phyloP scores from a whole-genome alignment of 2,113 vertebrate species.

The Cyprinodon tularosa region DNA sequence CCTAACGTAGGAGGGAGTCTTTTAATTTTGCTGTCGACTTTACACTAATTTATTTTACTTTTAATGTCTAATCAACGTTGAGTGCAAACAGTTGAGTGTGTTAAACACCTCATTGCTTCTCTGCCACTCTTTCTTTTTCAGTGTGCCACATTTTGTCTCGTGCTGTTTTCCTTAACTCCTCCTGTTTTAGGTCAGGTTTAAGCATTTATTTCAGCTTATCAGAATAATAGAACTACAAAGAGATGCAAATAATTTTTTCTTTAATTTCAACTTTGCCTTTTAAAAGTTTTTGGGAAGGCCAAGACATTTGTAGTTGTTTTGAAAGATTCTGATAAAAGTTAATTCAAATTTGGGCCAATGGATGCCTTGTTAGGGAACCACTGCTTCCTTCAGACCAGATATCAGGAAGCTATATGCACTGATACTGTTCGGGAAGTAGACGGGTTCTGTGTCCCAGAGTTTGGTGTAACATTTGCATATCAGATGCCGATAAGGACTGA shows the following conservation, averaged over 20 bases:
- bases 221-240: background rate
- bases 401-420: background rate
- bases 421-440: too few species aligned
- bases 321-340: too few species aligned
- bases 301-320: background rate
- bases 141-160: background rate
- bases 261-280: background rate
- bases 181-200: background rate
- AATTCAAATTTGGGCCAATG: background rate
- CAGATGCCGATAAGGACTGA: background rate
- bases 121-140: constrained; percentile 18
- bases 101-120: constrained; percentile 35
- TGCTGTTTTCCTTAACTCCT: background rate
- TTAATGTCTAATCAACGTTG: constrained; percentile 41
- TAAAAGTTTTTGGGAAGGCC: background rate
- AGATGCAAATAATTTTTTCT: background rate
- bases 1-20: constrained; percentile 42
- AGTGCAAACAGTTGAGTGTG: constrained; percentile 29
- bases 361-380: background rate
- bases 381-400: background rate
- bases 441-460: background rate
- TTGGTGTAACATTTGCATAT: background rate
- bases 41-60: constrained; percentile 3
- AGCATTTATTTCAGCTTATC: too few species aligned
- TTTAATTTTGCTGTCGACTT: constrained; percentile 19